phyloP scores from a whole-genome alignment of 2,888 invertebrate species.

The Serripes groenlandicus region DNA sequence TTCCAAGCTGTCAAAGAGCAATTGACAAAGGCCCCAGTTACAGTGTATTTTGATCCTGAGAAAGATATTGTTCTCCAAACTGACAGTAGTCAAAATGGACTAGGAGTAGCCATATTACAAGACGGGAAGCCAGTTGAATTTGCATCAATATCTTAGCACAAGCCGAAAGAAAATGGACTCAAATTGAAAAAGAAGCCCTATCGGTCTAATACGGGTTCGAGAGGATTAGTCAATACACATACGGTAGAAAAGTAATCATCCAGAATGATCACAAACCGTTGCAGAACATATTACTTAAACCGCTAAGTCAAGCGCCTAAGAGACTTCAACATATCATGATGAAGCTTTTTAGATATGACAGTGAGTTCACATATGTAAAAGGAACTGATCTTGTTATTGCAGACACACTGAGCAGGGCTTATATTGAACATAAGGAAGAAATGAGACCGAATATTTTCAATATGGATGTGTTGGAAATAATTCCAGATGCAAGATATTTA shows the following conservation, averaged over 20 bases:
- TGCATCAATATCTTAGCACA: slow-evolving; percentile 58
- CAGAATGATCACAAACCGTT: slow-evolving; percentile 23
- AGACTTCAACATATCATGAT: slow-evolving; percentile 61
- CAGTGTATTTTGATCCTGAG: slow-evolving; percentile 57
- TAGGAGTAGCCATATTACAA: slow-evolving; percentile 55
- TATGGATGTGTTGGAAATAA: neutral
- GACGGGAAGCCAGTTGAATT: slow-evolving; percentile 64
- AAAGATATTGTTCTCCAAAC: slow-evolving; percentile 58
- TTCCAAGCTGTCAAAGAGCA: slow-evolving; percentile 48
- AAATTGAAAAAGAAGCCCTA: slow-evolving; percentile 69
- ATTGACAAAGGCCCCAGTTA: slow-evolving; percentile 50
- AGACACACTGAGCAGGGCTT: slow-evolving; percentile 58
- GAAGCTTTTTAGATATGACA: slow-evolving; percentile 53
- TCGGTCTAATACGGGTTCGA: slow-evolving; percentile 48
- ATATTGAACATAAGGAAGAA: neutral
- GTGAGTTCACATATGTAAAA: slow-evolving; percentile 57
- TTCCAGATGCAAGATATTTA: slow-evolving; percentile 21
- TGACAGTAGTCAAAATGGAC: slow-evolving; percentile 62
- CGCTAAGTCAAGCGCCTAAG: slow-evolving; percentile 45
- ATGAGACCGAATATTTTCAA: neutral
- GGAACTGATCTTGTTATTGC: slow-evolving; percentile 52
- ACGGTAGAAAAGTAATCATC: neutral
- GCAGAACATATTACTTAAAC: slow-evolving; percentile 3
- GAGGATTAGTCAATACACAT: slow-evolving; percentile 18
- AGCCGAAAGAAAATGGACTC: slow-evolving; percentile 68